phyloP scores from a whole-genome alignment of 2,113 vertebrate species.

The Hemibagrus wyckioides region DNA sequence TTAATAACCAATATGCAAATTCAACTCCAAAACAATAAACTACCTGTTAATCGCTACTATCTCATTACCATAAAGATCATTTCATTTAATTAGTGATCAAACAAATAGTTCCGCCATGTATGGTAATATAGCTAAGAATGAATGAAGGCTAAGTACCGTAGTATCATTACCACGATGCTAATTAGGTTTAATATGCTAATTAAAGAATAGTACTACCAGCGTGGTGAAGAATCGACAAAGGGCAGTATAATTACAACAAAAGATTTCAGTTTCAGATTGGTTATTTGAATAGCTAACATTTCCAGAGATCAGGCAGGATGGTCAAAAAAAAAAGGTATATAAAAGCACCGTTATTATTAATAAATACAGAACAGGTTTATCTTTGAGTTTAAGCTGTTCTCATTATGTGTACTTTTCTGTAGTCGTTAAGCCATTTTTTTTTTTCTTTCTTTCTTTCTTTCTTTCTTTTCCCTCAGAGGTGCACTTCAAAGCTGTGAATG shows the following conservation, averaged over 20 bases:
- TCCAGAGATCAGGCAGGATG: not conserved
- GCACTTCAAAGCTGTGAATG: slow-evolving; percentile 44
- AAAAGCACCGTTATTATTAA: not conserved
- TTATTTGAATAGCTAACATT: not conserved
- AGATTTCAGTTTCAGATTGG: not conserved
- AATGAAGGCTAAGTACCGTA: not conserved
- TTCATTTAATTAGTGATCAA: not conserved
- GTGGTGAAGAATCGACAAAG: not conserved
- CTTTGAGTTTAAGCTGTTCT: slow-evolving; percentile 8
- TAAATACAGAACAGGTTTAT: slow-evolving; percentile 7
- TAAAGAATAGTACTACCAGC: not conserved
- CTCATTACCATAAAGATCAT: slow-evolving; percentile 10
- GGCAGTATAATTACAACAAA: not conserved
- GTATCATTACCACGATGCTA: not conserved
- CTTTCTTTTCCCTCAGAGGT: slow-evolving; percentile 16
- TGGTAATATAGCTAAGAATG: slow-evolving; percentile 3
- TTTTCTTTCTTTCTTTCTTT: no score
- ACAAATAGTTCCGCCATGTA: not conserved
- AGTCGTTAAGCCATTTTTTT: slow-evolving; percentile 8
- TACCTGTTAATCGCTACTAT: not conserved
- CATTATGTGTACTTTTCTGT: slow-evolving; percentile 38
- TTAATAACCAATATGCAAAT: not conserved
- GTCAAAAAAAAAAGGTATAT: not conserved
- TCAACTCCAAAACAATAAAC: not conserved
- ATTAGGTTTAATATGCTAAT: not conserved